Evolutionary conservation across 2,888 invertebrate species (phyloP).

Genomic region (Agriopis marginaria): DNA sequence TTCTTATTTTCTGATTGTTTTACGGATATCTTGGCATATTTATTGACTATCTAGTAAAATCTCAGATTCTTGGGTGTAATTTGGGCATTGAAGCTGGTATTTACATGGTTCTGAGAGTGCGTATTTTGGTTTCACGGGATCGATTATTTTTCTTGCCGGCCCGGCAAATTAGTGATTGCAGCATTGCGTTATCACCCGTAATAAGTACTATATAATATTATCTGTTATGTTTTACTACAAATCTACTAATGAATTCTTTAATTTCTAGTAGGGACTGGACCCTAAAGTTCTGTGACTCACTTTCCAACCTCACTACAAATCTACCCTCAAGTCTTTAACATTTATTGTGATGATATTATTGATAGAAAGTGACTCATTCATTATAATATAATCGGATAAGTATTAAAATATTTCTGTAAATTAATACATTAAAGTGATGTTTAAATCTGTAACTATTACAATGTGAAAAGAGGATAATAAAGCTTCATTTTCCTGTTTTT

Average conservation of each 20-base stretch:
- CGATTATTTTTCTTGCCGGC: slow-evolving; percentile 67
- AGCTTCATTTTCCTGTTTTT: too few relatives aligned
- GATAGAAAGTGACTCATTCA: too few relatives aligned
- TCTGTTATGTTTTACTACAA: neutral
- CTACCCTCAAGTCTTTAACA: slow-evolving; percentile 3
- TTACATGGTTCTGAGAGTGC: slow-evolving; percentile 31
- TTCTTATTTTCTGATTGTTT: slow-evolving; percentile 52
- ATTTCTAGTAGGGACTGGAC: neutral
- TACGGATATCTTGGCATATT: slow-evolving; percentile 36
- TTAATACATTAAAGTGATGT: too few relatives aligned
- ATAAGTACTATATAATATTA: neutral
- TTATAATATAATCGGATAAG: too few relatives aligned
- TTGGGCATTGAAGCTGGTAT: slow-evolving; percentile 1
- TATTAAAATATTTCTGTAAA: too few relatives aligned
- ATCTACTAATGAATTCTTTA: neutral
- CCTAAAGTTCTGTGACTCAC: slow-evolving; percentile 1
- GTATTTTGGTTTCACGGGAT: slow-evolving; percentile 66
- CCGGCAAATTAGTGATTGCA: slow-evolving; percentile 36
- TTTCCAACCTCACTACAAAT: slow-evolving; percentile 13
- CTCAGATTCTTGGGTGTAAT: slow-evolving; percentile 8
- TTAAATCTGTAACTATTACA: too few relatives aligned
- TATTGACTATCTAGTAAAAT: slow-evolving; percentile 3
- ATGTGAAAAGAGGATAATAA: too few relatives aligned
- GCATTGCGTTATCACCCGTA: slow-evolving; percentile 4
- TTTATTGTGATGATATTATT: too few relatives aligned